A percentile compares a stretch with the other conserved stretches of the same genome.
phyloP scores from a whole-genome alignment of 1,140 invertebrate species.

The Agrilus planipennis region DNA sequence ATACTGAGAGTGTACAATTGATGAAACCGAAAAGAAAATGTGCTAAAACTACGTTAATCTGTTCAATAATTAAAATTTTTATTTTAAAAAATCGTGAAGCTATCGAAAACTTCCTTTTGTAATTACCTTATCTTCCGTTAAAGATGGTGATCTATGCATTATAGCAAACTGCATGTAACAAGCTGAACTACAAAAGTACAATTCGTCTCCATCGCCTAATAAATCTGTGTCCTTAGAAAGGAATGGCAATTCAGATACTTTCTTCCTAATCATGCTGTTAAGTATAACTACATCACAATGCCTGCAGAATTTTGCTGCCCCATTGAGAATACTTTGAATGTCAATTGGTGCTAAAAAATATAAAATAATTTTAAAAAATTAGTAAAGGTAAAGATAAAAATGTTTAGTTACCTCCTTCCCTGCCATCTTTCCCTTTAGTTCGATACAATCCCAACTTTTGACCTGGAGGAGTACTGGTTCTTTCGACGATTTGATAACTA shows the following conservation, averaged over 20 bases:
- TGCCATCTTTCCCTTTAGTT: slow-evolving; percentile 72
- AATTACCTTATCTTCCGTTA: slow-evolving; percentile 39
- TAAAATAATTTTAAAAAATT: not conserved
- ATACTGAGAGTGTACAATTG: too few species aligned
- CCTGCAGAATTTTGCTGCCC: slow-evolving; percentile 78
- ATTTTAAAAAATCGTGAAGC: too few species aligned
- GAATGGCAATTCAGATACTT: slow-evolving; percentile 66
- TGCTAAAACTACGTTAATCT: too few species aligned
- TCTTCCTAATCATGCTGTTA: slow-evolving; percentile 68
- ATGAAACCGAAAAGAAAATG: too few species aligned
- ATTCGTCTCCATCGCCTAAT: slow-evolving; percentile 47
- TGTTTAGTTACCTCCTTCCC: slow-evolving; percentile 51
- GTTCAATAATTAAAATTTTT: too few species aligned
- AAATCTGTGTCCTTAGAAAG: slow-evolving; percentile 53
- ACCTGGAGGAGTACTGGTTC: slow-evolving; percentile 62
- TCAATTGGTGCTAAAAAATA: slow-evolving; percentile 52
- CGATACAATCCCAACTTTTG: slow-evolving; percentile 70
- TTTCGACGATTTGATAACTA: slow-evolving; percentile 73
- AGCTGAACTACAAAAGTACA: slow-evolving; percentile 72
- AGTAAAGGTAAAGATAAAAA: not conserved
- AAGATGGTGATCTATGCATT: slow-evolving; percentile 45
- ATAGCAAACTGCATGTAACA: slow-evolving; percentile 75
- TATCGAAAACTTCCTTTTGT: too few species aligned
- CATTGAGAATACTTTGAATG: slow-evolving; percentile 82
- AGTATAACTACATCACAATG: slow-evolving; percentile 85